phyloP scores from a whole-genome alignment of 2,113 vertebrate species.

The Gobiocypris rarus region DNA sequence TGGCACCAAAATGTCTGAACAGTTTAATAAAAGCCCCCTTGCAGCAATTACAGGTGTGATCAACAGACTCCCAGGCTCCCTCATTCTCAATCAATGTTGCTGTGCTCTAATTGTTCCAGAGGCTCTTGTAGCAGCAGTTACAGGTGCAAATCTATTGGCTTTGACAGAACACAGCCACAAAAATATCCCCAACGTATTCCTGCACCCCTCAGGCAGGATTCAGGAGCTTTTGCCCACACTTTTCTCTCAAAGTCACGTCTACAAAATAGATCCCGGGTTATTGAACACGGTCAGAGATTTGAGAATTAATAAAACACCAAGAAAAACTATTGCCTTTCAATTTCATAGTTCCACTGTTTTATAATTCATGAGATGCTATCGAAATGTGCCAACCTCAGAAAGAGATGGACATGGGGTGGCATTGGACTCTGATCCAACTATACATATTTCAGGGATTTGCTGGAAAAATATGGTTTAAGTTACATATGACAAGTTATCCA shows the following conservation, averaged over 20 bases:
- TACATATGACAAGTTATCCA: conserved; percentile 67
- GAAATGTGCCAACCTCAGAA: conserved; percentile 72
- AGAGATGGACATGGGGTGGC: conserved; percentile 72
- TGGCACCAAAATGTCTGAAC: conserved; percentile 85
- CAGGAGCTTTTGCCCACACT: conserved; percentile 21
- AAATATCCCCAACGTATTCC: conserved; percentile 32
- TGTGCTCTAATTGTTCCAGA: conserved; percentile 80
- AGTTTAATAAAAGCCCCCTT: conserved; percentile 72
- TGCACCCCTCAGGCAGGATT: conserved; percentile 23
- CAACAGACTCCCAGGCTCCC: conserved; percentile 66
- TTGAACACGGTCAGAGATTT: conserved; percentile 61
- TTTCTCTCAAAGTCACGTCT: conserved; percentile 26
- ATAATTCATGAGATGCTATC: conserved; percentile 88
- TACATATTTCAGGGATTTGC: conserved; percentile 78
- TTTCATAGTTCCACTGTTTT: conserved; percentile 56
- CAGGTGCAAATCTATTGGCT: conserved; percentile 55
- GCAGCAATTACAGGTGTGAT: conserved; percentile 79
- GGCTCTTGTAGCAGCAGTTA: conserved; percentile 66
- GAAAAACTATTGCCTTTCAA: conserved; percentile 44
- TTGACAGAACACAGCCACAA: conserved; percentile 54
- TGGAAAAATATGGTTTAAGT: conserved; percentile 63
- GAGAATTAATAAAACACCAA: conserved; percentile 70
- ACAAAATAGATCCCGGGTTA: conserved; percentile 56
- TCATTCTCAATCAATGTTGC: conserved; percentile 79
- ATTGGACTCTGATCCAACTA: conserved; percentile 77